phyloP scores from a whole-genome alignment of 2,797 vertebrate genomes.

The Chiroxiphia lanceolata region DNA sequence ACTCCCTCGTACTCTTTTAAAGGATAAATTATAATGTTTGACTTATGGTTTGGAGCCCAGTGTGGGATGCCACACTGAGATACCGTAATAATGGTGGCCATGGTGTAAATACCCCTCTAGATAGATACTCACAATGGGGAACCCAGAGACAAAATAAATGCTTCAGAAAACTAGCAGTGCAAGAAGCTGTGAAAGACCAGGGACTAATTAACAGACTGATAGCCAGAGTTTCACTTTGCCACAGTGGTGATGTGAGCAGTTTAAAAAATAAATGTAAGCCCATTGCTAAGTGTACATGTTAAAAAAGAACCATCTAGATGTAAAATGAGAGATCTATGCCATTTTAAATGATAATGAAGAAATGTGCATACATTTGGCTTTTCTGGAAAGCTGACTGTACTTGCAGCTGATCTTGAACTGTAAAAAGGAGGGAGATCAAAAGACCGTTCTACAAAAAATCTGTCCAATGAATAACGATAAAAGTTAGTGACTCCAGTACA shows the following conservation, averaged over 20 bases:
- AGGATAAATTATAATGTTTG: not conserved
- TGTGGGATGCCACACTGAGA: not conserved
- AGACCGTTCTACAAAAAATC: not conserved
- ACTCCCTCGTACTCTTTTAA: not conserved
- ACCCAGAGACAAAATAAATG: not conserved
- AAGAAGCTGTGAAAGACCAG: constrained; percentile 1
- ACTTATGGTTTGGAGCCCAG: not conserved
- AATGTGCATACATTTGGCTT: not conserved
- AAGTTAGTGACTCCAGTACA: not conserved
- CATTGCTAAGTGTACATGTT: not conserved
- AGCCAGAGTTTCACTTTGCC: not conserved
- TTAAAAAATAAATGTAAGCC: not conserved
- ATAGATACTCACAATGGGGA: not conserved
- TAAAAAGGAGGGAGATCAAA: not conserved
- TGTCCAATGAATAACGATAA: not conserved
- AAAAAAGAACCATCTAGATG: not conserved
- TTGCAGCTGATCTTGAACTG: not conserved
- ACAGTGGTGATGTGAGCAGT: not conserved
- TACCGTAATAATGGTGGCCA: not conserved
- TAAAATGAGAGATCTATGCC: not conserved
- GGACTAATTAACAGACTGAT: not conserved
- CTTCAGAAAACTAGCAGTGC: not conserved
- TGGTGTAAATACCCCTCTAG: not conserved
- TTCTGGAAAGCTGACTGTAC: not conserved
- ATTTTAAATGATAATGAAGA: not conserved